Conservation (phyloP, 2,797 vertebrate genomes). For the Falco columbarius region DNA sequence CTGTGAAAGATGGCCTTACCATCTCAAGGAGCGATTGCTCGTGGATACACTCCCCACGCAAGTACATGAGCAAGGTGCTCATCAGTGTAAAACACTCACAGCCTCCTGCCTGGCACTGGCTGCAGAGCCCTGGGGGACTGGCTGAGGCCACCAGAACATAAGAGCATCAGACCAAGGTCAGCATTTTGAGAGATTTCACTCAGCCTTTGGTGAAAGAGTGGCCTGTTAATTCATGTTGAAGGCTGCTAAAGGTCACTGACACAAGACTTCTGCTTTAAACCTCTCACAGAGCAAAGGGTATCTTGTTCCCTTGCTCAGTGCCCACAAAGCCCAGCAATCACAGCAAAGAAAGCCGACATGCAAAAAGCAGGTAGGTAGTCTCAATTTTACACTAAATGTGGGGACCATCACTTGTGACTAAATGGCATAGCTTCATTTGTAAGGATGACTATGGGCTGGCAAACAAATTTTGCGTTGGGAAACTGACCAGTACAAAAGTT, state of each 20-base stretch:
- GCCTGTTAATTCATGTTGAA: neutral
- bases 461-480: neutral
- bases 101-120: accelerated
- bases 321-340: neutral
- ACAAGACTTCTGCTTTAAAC: neutral
- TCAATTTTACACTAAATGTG: neutral
- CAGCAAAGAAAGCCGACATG: accelerated
- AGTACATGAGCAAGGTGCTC: accelerated
- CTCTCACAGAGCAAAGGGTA: neutral
- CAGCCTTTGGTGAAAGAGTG: neutral
- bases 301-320: neutral
- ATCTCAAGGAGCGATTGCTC: accelerated
- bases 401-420: neutral
- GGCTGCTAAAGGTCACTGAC: neutral
- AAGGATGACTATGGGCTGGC: neutral
- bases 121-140: neutral
- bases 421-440: neutral
- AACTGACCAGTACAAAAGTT: neutral
- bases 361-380: neutral
- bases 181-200: neutral
- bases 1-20: neutral
- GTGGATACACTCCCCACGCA: accelerated
- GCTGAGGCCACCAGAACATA: neutral
- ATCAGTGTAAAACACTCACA: neutral
- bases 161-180: neutral